phyloP scores from a whole-genome alignment of 2,888 invertebrate species.

The Anorthoa munda region DNA sequence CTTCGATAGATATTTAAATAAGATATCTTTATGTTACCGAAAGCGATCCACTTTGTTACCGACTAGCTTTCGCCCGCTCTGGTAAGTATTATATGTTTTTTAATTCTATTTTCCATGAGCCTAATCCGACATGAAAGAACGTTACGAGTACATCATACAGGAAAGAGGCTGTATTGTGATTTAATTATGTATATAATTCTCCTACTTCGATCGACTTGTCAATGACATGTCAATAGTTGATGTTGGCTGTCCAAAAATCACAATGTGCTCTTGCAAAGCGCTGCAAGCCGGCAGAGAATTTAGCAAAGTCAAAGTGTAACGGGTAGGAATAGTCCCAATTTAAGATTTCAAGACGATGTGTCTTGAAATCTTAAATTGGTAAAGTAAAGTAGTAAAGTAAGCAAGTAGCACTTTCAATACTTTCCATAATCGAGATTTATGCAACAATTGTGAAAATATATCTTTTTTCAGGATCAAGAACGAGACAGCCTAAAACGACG shows the following conservation, averaged over 20 bases:
- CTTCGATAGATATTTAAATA: constrained; percentile 74
- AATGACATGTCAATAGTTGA: background rate
- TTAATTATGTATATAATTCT: background rate
- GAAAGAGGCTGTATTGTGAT: background rate
- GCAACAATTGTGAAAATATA: too few relatives aligned
- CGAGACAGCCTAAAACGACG: background rate
- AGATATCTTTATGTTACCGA: constrained; percentile 57
- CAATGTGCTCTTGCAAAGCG: background rate
- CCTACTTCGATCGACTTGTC: background rate
- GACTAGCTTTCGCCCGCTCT: constrained; percentile 32
- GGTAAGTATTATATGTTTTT: constrained; percentile 15
- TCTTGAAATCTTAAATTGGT: too few relatives aligned
- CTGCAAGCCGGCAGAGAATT: background rate
- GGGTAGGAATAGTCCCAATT: too few relatives aligned
- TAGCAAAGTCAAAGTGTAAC: too few relatives aligned
- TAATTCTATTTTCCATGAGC: constrained; percentile 3
- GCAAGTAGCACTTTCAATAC: background rate
- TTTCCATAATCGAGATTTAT: background rate
- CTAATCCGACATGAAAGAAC: constrained; percentile 12
- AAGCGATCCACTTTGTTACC: constrained; percentile 53
- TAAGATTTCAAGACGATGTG: too few relatives aligned
- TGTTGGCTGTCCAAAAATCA: background rate
- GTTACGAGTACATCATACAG: background rate
- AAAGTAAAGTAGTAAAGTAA: too few relatives aligned
- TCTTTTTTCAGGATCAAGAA: background rate